phyloP scores from a whole-genome alignment of 2,888 invertebrate genomes.

The Teleogryllus oceanicus region DNA sequence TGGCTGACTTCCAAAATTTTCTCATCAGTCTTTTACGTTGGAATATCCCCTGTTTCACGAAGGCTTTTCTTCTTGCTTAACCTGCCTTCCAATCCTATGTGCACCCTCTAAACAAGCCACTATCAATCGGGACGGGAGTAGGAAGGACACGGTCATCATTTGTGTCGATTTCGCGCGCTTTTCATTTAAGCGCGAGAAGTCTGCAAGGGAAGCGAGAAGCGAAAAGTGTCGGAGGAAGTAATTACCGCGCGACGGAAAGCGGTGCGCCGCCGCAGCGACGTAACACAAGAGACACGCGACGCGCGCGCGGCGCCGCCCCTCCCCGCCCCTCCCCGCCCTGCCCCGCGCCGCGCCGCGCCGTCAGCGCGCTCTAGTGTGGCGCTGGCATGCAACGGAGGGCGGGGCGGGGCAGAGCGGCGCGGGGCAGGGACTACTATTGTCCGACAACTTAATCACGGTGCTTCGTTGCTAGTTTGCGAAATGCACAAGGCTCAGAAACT shows the following conservation, averaged over 20 bases:
- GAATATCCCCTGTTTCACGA: no score
- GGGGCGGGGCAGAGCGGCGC: no score
- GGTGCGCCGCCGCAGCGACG: background rate
- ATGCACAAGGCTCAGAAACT: no score
- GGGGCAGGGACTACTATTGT: no score
- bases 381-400: background rate
- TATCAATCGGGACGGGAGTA: background rate
- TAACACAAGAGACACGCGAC: background rate
- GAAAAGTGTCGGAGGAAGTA: conserved; percentile 18
- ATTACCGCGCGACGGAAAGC: background rate
- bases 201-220: background rate
- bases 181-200: background rate
- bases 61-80: no score
- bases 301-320: background rate
- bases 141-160: background rate
- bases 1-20: no score
- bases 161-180: background rate
- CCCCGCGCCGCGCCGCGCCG: background rate
- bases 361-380: background rate
- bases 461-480: no score
- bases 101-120: no score
- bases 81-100: no score
- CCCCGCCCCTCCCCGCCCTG: background rate
- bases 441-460: no score
- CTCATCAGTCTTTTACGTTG: no score